Evolutionary conservation across 2,888 invertebrate genomes (phyloP).

Genomic region (Proisotoma minuta): DNA sequence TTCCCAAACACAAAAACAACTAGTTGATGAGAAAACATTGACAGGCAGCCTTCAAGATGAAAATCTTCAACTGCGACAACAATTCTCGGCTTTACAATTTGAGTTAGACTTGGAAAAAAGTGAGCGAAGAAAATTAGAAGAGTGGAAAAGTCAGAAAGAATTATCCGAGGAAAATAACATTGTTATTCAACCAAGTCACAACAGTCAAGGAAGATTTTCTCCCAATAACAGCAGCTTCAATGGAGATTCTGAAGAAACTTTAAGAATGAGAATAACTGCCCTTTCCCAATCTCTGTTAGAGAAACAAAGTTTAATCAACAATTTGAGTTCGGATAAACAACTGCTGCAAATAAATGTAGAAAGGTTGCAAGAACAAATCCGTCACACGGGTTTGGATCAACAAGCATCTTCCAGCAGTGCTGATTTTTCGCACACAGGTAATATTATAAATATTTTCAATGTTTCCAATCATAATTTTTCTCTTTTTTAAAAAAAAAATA

Average conservation of each 20-base stretch:
- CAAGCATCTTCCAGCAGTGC: slow-evolving; percentile 25
- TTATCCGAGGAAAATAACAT: slow-evolving; percentile 18
- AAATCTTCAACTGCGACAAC: slow-evolving; percentile 44
- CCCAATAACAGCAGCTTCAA: slow-evolving; percentile 1
- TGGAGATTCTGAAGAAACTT: slow-evolving; percentile 18
- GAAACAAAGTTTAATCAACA: slow-evolving; percentile 46
- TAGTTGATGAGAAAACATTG: slow-evolving; percentile 34
- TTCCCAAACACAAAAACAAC: slow-evolving; percentile 27
- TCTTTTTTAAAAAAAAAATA: background rate
- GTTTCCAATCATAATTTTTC: background rate
- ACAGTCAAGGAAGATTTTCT: background rate
- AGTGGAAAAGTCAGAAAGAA: slow-evolving; percentile 25
- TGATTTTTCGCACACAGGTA: slow-evolving; percentile 42
- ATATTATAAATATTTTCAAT: no score
- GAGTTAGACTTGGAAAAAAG: slow-evolving; percentile 42
- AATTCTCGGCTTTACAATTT: slow-evolving; percentile 39
- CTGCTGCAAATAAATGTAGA: slow-evolving; percentile 45
- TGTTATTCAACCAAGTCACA: background rate
- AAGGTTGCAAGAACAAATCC: slow-evolving; percentile 41
- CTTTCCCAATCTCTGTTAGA: slow-evolving; percentile 45
- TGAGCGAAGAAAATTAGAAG: slow-evolving; percentile 35
- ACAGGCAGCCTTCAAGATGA: slow-evolving; percentile 41
- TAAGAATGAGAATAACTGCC: slow-evolving; percentile 44
- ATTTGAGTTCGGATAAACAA: slow-evolving; percentile 46
- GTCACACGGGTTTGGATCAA: slow-evolving; percentile 14